phyloP scores from a whole-genome alignment of 2,113 vertebrate genomes.

The Taxidea taxus region DNA sequence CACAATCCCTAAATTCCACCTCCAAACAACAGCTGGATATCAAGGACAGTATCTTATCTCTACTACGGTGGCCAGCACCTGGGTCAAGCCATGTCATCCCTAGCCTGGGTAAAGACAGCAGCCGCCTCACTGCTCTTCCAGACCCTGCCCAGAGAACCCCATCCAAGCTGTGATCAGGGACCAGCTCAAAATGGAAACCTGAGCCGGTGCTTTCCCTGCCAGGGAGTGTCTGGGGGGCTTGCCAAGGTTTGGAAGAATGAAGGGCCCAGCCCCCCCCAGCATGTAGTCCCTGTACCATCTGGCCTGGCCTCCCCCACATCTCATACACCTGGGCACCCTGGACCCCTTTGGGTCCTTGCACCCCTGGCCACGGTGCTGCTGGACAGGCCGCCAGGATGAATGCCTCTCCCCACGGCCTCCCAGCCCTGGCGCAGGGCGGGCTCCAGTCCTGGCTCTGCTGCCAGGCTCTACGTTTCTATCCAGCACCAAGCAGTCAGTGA shows the following conservation, averaged over 20 bases:
- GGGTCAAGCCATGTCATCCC: neutral
- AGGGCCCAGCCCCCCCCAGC: neutral
- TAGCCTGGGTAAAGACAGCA: neutral
- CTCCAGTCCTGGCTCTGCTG: rapidly evolving
- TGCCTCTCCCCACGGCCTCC: rapidly evolving
- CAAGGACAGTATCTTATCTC: neutral
- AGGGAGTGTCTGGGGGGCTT: neutral
- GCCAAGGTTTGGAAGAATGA: too few species aligned
- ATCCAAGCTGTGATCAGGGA: rapidly evolving
- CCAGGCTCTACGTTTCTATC: neutral
- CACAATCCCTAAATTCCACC: rapidly evolving
- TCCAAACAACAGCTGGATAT: rapidly evolving
- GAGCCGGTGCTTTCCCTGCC: neutral
- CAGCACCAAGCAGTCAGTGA: constrained; percentile 17
- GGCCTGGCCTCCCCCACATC: rapidly evolving
- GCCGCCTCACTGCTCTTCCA: neutral
- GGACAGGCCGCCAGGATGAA: too few species aligned
- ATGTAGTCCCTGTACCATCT: rapidly evolving
- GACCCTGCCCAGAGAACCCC: neutral
- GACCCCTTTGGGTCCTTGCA: neutral
- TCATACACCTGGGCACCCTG: neutral
- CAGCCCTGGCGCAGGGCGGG: neutral
- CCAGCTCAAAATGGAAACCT: rapidly evolving
- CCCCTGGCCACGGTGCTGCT: neutral
- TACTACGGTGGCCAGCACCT: rapidly evolving